phyloP scores from a whole-genome alignment of 2,113 vertebrate genomes.

The Fregata magnificens region DNA sequence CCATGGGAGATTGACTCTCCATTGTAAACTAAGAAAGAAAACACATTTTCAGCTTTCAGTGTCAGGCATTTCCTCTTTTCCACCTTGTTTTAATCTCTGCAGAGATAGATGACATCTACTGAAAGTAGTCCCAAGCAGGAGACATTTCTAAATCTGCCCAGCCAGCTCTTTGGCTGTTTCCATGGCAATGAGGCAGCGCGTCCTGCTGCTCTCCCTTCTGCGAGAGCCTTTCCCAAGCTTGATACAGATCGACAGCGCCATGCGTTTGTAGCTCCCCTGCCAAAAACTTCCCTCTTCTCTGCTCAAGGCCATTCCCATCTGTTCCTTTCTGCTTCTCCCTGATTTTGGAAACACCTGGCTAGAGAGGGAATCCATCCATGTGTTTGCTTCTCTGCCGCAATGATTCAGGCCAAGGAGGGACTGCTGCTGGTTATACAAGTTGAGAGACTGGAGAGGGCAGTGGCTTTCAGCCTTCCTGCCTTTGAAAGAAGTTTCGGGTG shows the following conservation, averaged over 20 bases:
- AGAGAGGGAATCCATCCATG: not conserved
- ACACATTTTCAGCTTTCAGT: not conserved
- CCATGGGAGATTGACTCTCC: not conserved
- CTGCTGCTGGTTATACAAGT: not conserved
- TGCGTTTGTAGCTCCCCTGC: not conserved
- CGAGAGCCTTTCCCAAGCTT: not conserved
- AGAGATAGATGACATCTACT: not conserved
- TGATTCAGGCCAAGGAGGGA: not conserved
- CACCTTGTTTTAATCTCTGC: not conserved
- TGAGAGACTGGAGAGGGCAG: not conserved
- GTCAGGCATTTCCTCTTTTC: not conserved
- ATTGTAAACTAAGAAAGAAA: not conserved
- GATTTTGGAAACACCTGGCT: not conserved
- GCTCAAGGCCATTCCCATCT: not conserved
- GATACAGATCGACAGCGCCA: fast-evolving
- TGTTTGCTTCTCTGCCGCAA: not conserved
- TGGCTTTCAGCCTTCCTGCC: not conserved
- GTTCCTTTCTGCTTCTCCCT: not conserved
- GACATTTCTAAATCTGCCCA: not conserved
- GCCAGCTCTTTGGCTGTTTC: slow-evolving; percentile 12
- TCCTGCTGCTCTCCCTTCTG: slow-evolving; percentile 18
- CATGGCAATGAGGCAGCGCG: not conserved
- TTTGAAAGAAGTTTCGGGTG: not conserved
- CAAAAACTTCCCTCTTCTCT: not conserved
- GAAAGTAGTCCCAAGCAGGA: not conserved